Conservation (phyloP, 64 coral and sea anemone species). For the Exaiptasia diaphana region DNA sequence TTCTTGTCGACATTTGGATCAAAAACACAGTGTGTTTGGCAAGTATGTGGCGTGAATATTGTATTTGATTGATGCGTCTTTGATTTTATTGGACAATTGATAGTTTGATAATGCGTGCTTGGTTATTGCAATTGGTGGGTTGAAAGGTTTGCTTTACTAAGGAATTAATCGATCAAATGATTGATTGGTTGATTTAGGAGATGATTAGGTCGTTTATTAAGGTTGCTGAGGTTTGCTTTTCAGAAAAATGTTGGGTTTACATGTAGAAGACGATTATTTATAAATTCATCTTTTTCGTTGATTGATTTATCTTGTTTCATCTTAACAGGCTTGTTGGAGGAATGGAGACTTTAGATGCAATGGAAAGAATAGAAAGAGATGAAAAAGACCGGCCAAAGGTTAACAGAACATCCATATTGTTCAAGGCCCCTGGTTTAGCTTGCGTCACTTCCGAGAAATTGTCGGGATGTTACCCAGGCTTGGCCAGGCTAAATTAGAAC, state of each 20-base stretch:
- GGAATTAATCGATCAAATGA: too few relatives aligned
- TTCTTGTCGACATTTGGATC: slow-evolving; percentile 84
- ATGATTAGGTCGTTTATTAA: too few relatives aligned
- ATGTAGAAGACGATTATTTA: too few relatives aligned
- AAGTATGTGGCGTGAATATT: slow-evolving; percentile 1
- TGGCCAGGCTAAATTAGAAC: background rate
- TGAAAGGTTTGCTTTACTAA: too few relatives aligned
- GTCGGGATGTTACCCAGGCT: background rate
- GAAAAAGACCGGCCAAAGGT: slow-evolving; percentile 99
- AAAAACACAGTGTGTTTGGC: slow-evolving; percentile 80
- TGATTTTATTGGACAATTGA: too few relatives aligned
- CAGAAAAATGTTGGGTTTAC: too few relatives aligned
- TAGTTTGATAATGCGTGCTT: too few relatives aligned
- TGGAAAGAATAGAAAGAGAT: slow-evolving; percentile 86
- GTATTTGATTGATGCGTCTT: too few relatives aligned
- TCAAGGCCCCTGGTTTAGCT: background rate
- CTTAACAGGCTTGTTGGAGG: slow-evolving; percentile 84
- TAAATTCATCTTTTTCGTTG: background rate
- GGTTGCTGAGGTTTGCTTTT: too few relatives aligned
- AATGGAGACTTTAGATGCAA: slow-evolving; percentile 70
- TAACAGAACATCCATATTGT: background rate
- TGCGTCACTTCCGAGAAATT: background rate
- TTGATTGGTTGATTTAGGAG: too few relatives aligned
- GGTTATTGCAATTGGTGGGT: too few relatives aligned
- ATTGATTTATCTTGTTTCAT: background rate